Conservation (phyloP, 2,113 vertebrate genomes). For the Ginglymostoma cirratum region DNA sequence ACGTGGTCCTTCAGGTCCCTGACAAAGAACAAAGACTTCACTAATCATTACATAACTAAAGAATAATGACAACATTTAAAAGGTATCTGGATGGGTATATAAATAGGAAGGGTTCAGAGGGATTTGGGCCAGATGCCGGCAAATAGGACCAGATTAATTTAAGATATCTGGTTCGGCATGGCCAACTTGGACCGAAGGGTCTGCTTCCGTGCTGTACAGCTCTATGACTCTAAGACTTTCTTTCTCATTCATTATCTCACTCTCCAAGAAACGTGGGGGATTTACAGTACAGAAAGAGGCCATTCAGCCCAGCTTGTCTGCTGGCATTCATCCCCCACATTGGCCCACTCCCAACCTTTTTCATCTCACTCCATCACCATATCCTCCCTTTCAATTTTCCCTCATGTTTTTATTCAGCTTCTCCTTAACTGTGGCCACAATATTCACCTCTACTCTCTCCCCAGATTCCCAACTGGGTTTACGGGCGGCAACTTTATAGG, state of each 20-base stretch:
- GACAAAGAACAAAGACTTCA: constrained; percentile 42
- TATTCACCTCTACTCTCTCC: neutral
- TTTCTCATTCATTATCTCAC: no score
- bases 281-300: neutral
- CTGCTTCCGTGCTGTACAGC: no score
- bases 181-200: no score
- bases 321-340: neutral
- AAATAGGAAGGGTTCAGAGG: no score
- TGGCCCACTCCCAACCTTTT: neutral
- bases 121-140: no score
- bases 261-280: neutral
- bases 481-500: neutral
- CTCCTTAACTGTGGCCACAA: neutral
- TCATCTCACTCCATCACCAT: neutral
- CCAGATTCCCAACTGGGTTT: neutral
- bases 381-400: neutral
- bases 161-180: no score
- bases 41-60: neutral
- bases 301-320: neutral
- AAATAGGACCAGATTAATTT: no score
- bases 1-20: constrained; percentile 82
- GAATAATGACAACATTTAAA: neutral
- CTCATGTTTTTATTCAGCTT: neutral
- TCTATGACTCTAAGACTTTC: no score
- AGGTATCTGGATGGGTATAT: no score